Conservation (phyloP, 2,797 vertebrate species). For the Netta rufina region DNA sequence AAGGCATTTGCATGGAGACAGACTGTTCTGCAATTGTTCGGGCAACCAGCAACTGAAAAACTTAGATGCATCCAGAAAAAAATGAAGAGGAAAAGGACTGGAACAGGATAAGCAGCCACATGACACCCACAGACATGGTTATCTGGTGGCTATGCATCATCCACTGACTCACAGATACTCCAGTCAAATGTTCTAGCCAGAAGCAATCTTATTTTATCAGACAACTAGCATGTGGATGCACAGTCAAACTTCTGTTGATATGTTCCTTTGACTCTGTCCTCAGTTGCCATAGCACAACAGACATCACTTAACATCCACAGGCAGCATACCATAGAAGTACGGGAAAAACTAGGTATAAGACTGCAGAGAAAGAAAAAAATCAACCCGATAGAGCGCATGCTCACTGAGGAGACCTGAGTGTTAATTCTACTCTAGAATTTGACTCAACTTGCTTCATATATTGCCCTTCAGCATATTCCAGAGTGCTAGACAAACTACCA, state of each 20-base stretch:
- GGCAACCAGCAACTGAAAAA: background rate
- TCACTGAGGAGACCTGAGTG: background rate
- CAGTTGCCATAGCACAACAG: background rate
- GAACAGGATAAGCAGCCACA: background rate
- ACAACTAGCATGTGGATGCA: background rate
- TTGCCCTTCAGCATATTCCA: no score
- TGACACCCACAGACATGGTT: background rate
- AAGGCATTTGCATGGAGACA: background rate
- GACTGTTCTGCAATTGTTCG: background rate
- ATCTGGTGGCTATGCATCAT: background rate
- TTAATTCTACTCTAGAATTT: background rate
- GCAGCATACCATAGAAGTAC: background rate
- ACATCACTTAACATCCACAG: fast-evolving
- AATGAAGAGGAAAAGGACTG: background rate
- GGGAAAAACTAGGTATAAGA: background rate
- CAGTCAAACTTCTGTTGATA: fast-evolving
- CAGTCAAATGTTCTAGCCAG: background rate
- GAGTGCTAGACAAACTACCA: background rate
- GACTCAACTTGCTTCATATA: background rate
- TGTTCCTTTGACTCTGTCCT: background rate
- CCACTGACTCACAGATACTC: background rate
- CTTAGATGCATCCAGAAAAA: background rate
- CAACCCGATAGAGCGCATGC: background rate
- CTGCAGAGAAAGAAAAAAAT: background rate
- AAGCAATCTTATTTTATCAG: background rate